These are phyloP conservation scores for Drosophila paracracens DNA, from an alignment of 2,888 invertebrate genomes.

Conservation along the genomic window DNA sequence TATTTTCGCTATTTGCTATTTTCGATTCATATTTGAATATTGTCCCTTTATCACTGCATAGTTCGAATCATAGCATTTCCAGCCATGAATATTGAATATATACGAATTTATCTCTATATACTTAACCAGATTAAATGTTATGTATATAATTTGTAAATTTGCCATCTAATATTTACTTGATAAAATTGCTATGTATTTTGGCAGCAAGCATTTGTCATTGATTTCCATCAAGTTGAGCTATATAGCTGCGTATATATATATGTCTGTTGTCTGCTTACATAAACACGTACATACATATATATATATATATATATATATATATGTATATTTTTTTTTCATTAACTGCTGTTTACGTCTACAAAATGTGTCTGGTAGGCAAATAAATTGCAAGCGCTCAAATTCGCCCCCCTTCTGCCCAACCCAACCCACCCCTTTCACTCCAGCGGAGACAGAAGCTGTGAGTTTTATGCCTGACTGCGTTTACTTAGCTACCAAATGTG, in stretches of 20 bases:
- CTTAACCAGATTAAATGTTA: neutral
- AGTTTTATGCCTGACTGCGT: conserved; percentile 66
- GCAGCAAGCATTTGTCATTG: neutral
- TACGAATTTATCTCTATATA: neutral
- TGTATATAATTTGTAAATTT: neutral
- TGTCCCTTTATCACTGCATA: neutral
- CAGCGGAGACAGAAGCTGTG: conserved; percentile 16
- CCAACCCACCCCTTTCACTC: neutral
- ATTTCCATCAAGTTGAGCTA: neutral
- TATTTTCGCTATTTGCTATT: neutral
- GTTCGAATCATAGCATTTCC: too few relatives aligned
- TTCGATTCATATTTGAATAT: neutral
- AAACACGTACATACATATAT: neutral
- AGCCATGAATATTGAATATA: neutral
- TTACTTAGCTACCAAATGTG: conserved; percentile 54
- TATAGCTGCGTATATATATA: neutral
- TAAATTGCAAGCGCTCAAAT: conserved; percentile 47
- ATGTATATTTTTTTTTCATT: conserved; percentile 25
- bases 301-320: neutral
- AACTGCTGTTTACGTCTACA: conserved; percentile 40
- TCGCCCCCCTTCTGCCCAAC: neutral
- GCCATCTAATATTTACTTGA: neutral
- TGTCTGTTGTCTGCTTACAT: neutral
- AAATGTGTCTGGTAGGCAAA: conserved; percentile 65
- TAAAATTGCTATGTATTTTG: neutral